Percentiles rank a stretch among this genome's conserved stretches.
phyloP scores from a whole-genome alignment of 2,113 vertebrate species.

The Lates calcarifer region DNA sequence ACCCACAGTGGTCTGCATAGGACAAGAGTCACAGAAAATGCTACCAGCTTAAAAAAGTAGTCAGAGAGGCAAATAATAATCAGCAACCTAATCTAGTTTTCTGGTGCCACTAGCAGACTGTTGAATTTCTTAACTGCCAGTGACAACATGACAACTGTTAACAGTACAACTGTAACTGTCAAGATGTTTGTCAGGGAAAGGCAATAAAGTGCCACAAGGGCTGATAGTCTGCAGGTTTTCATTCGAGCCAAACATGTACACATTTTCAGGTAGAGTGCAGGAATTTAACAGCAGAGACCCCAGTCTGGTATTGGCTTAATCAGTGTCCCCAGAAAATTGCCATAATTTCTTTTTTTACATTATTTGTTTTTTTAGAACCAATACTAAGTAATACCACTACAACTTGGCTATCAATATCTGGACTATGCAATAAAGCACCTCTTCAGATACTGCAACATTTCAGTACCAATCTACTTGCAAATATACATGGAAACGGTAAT shows the following conservation, averaged over 20 bases:
- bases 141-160: not conserved
- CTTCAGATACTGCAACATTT: not conserved
- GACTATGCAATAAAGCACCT: not conserved
- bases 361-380: not conserved
- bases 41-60: not conserved
- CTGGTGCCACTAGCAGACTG: not conserved
- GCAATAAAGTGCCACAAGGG: constrained; percentile 5
- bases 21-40: not conserved
- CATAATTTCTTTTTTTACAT: not conserved
- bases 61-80: not conserved
- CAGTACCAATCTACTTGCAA: not conserved
- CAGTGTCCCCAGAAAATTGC: not conserved
- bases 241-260: constrained; percentile 6
- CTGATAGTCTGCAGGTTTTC: constrained; percentile 20
- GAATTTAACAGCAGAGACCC: not conserved
- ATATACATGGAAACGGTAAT: not conserved
- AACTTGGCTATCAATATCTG: not conserved
- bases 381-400: not conserved
- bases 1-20: not conserved
- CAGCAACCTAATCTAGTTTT: not conserved
- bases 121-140: constrained; percentile 13
- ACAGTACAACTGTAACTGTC: constrained; percentile 13
- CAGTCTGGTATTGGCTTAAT: not conserved
- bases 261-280: not conserved
- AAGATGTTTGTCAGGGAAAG: not conserved